These are phyloP conservation scores for Siniperca scherzeri DNA, from an alignment of 2,797 vertebrate species.

Conservation along the genomic window DNA sequence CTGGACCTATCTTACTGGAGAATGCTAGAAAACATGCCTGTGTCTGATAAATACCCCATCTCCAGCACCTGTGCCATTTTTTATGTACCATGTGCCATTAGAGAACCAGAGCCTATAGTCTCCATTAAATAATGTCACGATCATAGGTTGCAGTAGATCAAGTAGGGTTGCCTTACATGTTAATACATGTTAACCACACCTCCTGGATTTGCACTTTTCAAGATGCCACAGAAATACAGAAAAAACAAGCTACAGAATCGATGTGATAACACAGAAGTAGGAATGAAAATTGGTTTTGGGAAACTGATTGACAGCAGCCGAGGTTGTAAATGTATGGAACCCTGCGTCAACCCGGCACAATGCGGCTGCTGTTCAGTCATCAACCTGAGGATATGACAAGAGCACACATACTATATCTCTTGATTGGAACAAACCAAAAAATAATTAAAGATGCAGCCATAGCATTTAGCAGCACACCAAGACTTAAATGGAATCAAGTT, in stretches of 20 bases:
- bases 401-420: neutral
- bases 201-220: constrained; percentile 33
- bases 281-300: constrained; percentile 58
- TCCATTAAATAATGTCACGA: constrained; percentile 10
- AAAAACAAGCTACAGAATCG: constrained; percentile 35
- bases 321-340: constrained; percentile 69
- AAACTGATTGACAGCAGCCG: constrained; percentile 66
- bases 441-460: neutral
- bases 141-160: neutral
- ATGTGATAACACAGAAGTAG: constrained; percentile 40
- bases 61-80: neutral
- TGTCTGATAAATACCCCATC: neutral
- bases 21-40: neutral
- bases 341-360: constrained; percentile 46
- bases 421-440: neutral
- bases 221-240: constrained; percentile 37
- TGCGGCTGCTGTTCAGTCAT: constrained; percentile 59
- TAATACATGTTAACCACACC: constrained; percentile 38
- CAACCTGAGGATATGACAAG: constrained; percentile 56
- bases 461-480: neutral
- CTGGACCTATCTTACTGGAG: neutral
- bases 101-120: constrained; percentile 23
- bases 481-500: neutral
- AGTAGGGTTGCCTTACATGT: constrained; percentile 1
- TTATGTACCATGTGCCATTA: neutral